A percentile compares a stretch with the other conserved stretches of the same genome.
Conservation (phyloP, 2,797 vertebrate species). For the Aselliscus stoliczkanus region DNA sequence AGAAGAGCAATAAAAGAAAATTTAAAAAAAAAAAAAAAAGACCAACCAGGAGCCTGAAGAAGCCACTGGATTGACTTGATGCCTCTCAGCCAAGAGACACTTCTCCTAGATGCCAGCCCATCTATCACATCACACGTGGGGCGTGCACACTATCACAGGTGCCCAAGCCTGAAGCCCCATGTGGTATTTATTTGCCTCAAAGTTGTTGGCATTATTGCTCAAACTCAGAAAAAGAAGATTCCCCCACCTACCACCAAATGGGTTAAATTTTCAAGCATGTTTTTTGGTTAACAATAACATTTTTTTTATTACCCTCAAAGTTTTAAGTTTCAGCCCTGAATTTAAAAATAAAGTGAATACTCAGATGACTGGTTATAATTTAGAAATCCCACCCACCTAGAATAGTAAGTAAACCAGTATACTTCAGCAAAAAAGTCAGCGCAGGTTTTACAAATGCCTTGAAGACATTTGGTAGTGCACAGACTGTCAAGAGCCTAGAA, state of each 20-base stretch:
- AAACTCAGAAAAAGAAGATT: background rate
- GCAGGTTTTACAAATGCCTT: slow-evolving; percentile 29
- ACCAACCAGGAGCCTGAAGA: background rate
- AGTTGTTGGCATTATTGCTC: background rate
- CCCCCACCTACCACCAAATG: background rate
- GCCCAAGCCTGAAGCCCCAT: background rate
- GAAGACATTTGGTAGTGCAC: background rate
- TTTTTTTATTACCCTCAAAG: slow-evolving; percentile 67
- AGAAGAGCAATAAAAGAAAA: background rate
- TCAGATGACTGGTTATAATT: slow-evolving; percentile 70
- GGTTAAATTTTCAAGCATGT: slow-evolving; percentile 57
- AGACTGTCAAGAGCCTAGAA: background rate
- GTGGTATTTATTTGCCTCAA: background rate
- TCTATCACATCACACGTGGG: background rate
- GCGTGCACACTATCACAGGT: background rate
- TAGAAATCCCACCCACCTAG: slow-evolving; percentile 68
- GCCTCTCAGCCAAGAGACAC: background rate
- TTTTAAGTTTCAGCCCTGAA: slow-evolving; percentile 65
- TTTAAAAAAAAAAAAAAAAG: background rate
- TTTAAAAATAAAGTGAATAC: slow-evolving; percentile 70
- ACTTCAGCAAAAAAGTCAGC: background rate
- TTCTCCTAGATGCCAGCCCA: background rate
- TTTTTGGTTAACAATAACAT: slow-evolving; percentile 61
- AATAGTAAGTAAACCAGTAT: slow-evolving; percentile 35
- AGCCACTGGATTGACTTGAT: background rate